Conservation (phyloP, 2,113 vertebrate species). For the Microtus montanus region DNA sequence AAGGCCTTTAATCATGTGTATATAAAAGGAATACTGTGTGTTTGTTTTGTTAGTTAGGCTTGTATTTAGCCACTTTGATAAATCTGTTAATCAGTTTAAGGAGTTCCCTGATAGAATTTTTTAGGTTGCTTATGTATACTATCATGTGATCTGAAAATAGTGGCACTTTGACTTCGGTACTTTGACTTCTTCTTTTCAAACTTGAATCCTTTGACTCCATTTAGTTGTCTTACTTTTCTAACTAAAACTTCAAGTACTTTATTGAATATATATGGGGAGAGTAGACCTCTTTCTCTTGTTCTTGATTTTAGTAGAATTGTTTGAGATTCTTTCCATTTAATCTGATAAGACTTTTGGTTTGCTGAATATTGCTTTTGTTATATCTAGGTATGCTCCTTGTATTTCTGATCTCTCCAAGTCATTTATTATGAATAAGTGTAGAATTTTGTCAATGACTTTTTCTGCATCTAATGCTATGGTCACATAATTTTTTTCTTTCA, state of each 20-base stretch:
- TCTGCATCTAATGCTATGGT: not conserved
- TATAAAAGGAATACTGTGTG: too few species aligned
- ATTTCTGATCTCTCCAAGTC: not conserved
- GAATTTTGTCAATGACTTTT: not conserved
- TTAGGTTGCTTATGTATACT: not conserved
- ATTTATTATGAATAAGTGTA: not conserved
- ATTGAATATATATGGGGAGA: too few species aligned
- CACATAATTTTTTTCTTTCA: not conserved
- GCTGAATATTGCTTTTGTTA: not conserved
- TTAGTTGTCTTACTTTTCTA: not conserved
- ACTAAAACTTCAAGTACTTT: not conserved
- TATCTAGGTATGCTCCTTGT: not conserved
- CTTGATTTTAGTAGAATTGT: not conserved
- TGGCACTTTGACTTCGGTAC: not conserved
- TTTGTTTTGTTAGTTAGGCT: too few species aligned
- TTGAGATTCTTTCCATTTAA: not conserved
- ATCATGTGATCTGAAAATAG: not conserved
- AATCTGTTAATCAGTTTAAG: too few species aligned
- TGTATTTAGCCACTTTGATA: too few species aligned
- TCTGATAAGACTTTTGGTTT: not conserved
- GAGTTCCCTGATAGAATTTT: too few species aligned
- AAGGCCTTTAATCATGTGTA: too few species aligned
- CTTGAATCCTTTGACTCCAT: not conserved
- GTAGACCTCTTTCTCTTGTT: not conserved
- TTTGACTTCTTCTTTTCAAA: too few species aligned